phyloP scores from a whole-genome alignment of 37 sponge, comb jelly and placozoan species.

The Beroe ovata region DNA sequence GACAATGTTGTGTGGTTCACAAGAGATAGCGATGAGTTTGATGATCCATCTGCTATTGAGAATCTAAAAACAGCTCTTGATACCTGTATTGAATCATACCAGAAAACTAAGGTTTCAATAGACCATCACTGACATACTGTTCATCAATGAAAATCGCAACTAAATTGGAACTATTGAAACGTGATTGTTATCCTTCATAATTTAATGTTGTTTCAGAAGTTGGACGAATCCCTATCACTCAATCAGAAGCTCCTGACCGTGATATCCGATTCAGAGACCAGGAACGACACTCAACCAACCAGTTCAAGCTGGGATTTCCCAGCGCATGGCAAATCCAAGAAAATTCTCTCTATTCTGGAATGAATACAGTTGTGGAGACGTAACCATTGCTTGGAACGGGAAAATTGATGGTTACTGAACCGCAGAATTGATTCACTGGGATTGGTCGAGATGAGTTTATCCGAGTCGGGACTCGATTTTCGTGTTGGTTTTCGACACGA shows the following conservation, averaged over 20 bases:
- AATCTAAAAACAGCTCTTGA: conserved; percentile 1
- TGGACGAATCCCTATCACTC: conserved; percentile 20
- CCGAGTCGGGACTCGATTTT: no score
- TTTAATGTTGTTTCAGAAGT: conserved; percentile 5
- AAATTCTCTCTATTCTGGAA: conserved; percentile 2
- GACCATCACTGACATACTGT: no score
- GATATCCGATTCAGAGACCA: background rate
- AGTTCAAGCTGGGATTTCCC: conserved; percentile 41
- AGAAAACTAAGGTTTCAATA: conserved; percentile 29
- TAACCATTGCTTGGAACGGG: no score
- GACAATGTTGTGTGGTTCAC: conserved; percentile 33
- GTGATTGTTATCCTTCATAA: no score
- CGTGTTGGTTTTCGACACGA: no score
- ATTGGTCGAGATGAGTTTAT: no score
- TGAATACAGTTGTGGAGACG: no score
- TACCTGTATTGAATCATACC: conserved; percentile 17
- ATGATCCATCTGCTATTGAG: conserved; percentile 7
- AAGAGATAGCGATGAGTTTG: background rate
- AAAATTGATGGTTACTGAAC: no score
- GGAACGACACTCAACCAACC: background rate
- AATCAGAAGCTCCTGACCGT: conserved; percentile 6
- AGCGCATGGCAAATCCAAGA: conserved; percentile 52
- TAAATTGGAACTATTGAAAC: no score
- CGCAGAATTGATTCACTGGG: no score
- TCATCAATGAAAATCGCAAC: no score